phyloP scores from a whole-genome alignment of 1,140 invertebrate species.

The Lethrus apterus region DNA sequence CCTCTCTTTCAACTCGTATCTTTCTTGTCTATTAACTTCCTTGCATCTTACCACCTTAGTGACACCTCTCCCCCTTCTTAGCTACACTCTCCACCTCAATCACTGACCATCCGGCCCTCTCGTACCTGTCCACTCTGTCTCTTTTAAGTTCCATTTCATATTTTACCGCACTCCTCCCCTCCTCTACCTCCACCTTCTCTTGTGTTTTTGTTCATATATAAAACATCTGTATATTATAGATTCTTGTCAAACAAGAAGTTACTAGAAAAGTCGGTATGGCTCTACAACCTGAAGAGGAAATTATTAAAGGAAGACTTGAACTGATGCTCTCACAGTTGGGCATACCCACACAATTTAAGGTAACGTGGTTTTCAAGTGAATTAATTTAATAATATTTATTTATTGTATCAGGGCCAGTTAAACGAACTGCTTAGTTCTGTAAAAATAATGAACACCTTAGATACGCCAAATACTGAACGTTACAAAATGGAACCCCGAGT shows the following conservation, averaged over 20 bases:
- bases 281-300: constrained; percentile 83
- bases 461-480: constrained; percentile 41
- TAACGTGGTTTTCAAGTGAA: constrained; percentile 35
- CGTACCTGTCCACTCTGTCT: too few species aligned
- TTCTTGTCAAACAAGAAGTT: constrained; percentile 81
- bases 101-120: too few species aligned
- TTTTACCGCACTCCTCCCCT: too few species aligned
- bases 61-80: too few species aligned
- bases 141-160: too few species aligned
- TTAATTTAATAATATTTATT: constrained; percentile 5
- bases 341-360: constrained; percentile 87
- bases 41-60: too few species aligned
- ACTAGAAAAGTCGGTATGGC: constrained; percentile 76
- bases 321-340: constrained; percentile 78
- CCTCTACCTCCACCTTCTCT: too few species aligned
- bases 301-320: constrained; percentile 74
- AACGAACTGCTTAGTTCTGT: constrained; percentile 79
- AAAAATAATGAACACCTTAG: constrained; percentile 28
- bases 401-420: constrained; percentile 60
- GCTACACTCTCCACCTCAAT: too few species aligned
- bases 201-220: too few species aligned
- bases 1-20: too few species aligned
- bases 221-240: constrained; percentile 52
- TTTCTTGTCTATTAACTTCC: too few species aligned
- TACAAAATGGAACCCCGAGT: constrained; percentile 56